Conservation (phyloP, 2,797 vertebrate species). For the Phyllotis vaccarum region DNA sequence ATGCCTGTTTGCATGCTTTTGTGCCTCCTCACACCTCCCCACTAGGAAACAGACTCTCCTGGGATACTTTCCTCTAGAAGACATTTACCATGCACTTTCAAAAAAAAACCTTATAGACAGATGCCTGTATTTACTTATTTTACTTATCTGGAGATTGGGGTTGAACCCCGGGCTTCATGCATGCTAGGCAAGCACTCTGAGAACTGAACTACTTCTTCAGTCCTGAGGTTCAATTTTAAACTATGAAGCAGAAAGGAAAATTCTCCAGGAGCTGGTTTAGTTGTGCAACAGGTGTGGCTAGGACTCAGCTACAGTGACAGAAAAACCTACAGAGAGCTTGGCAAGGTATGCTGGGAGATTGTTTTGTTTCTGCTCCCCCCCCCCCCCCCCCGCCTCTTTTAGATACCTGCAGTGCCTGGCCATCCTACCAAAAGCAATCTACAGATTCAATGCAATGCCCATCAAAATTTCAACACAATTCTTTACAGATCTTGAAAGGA, state of each 20-base stretch:
- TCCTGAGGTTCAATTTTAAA: not conserved
- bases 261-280: not conserved
- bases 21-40: not conserved
- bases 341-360: not conserved
- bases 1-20: not conserved
- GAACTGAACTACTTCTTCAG: too few relatives aligned
- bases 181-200: not conserved
- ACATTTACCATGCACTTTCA: conserved; percentile 5
- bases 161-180: not conserved
- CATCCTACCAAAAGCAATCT: not conserved
- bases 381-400: not conserved
- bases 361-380: not conserved
- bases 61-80: not conserved
- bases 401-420: not conserved
- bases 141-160: not conserved
- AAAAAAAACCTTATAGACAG: conserved; percentile 35
- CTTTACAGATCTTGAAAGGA: not conserved
- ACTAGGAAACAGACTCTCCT: not conserved
- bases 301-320: not conserved
- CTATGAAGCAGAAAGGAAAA: conserved; percentile 34
- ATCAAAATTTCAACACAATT: not conserved
- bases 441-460: not conserved
- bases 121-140: not conserved
- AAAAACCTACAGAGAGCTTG: not conserved
- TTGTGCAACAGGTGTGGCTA: not conserved